Percentiles rank a stretch among this genome's conserved stretches.
phyloP scores from a whole-genome alignment of 2,113 vertebrate genomes.

The Brachionichthys hirsutus region DNA sequence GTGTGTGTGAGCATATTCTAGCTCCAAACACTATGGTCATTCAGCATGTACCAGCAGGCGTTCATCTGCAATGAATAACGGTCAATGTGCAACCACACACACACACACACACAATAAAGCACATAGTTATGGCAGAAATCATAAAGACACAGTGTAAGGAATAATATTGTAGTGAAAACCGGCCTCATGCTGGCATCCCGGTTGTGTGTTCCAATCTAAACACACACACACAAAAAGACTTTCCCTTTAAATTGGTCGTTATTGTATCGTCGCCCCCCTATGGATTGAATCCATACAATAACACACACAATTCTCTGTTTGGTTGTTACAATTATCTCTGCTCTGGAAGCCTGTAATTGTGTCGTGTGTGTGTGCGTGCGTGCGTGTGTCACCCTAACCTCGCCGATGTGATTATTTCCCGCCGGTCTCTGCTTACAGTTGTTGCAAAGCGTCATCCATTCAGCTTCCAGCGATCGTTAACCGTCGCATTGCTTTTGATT shows the following conservation, averaged over 20 bases:
- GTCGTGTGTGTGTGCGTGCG: background rate
- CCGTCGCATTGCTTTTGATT: background rate
- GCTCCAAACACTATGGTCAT: conserved; percentile 41
- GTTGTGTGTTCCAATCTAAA: conserved; percentile 30
- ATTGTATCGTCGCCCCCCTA: conserved; percentile 67
- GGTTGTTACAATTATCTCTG: conserved; percentile 54
- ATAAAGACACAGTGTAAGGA: conserved; percentile 45
- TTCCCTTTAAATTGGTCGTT: conserved; percentile 72
- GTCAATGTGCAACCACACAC: conserved; percentile 9
- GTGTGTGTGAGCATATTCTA: too few species aligned
- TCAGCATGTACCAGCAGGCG: conserved; percentile 37
- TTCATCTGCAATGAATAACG: conserved; percentile 52
- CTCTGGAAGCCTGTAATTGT: conserved; percentile 55
- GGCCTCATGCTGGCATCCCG: conserved; percentile 51
- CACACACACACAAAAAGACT: conserved; percentile 35
- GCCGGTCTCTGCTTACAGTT: background rate
- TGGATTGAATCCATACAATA: conserved; percentile 58
- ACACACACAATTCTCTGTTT: conserved; percentile 41
- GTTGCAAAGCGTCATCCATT: background rate
- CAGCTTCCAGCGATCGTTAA: conserved; percentile 2
- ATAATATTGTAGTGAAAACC: conserved; percentile 48
- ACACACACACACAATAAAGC: conserved; percentile 13
- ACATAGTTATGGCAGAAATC: conserved; percentile 50
- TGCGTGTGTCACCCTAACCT: conserved; percentile 18
- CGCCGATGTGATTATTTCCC: conserved; percentile 36